Conservation (phyloP, 92 coral and sea anemone species). For the Epizoanthus rinbou region DNA sequence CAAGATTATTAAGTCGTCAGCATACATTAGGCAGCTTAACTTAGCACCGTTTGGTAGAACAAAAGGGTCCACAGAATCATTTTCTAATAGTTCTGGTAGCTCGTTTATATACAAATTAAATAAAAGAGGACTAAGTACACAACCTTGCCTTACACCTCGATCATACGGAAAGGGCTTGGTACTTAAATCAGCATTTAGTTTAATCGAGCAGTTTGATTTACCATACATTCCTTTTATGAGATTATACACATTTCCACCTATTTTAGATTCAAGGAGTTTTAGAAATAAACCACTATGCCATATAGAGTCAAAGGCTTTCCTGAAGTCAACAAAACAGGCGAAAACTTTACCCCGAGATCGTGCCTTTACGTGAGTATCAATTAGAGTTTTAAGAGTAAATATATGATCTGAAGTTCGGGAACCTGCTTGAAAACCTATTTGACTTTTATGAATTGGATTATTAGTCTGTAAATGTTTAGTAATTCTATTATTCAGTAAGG, state of each 20-base stretch:
- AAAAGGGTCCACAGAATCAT: not conserved
- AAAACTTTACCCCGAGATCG: constrained; percentile 33
- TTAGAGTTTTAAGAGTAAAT: constrained; percentile 44
- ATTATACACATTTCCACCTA: constrained; percentile 52
- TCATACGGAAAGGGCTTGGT: not conserved
- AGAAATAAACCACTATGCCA: constrained; percentile 50
- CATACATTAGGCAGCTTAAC: constrained; percentile 18
- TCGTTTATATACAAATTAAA: constrained; percentile 19
- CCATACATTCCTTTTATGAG: constrained; percentile 55
- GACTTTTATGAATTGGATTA: constrained; percentile 31
- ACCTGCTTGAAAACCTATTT: constrained; percentile 51
- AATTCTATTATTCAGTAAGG: constrained; percentile 42
- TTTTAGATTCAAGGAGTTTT: constrained; percentile 20
- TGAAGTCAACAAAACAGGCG: too few species aligned
- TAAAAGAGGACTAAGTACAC: not conserved
- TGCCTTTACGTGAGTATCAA: constrained; percentile 44
- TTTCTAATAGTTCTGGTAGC: constrained; percentile 1
- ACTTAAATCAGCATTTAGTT: constrained; percentile 4
- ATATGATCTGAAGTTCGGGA: constrained; percentile 56
- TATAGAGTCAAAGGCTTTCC: constrained; percentile 66
- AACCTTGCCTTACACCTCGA: constrained; percentile 37
- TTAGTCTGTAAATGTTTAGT: constrained; percentile 1
- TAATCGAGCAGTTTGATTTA: constrained; percentile 11
- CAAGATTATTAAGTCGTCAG: constrained; percentile 24
- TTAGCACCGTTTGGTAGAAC: constrained; percentile 14